Conservation (phyloP, 1,140 invertebrate genomes). For the Atta cephalotes region DNA sequence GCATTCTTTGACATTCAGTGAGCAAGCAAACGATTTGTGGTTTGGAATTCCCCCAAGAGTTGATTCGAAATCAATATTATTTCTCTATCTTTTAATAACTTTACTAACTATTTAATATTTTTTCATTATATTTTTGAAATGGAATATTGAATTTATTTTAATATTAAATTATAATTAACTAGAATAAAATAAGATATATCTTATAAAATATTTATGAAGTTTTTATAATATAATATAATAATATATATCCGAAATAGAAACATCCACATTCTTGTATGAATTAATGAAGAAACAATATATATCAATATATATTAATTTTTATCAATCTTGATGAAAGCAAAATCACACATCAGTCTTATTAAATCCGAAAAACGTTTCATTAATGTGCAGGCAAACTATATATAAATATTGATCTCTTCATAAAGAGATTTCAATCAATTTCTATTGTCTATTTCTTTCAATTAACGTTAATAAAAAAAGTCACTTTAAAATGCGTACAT, state of each 20-base stretch:
- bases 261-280: neutral
- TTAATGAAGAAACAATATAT: neutral
- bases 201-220: conserved; percentile 2
- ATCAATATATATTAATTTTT: too few relatives aligned
- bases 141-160: neutral
- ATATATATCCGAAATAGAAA: neutral
- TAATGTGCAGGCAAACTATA: neutral
- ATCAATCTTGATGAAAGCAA: too few relatives aligned
- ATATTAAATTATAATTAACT: neutral
- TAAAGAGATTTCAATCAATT: conserved; percentile 18
- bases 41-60: neutral
- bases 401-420: neutral
- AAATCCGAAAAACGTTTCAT: neutral
- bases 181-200: neutral
- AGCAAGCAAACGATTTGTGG: neutral
- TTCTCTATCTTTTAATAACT: neutral
- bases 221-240: neutral
- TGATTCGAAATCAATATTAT: neutral
- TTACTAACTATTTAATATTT: neutral
- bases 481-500: neutral
- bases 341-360: neutral
- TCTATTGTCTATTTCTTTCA: neutral
- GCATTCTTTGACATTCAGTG: neutral
- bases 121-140: neutral
- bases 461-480: conserved; percentile 19